Evolutionary conservation across 2,797 vertebrate genomes (phyloP).

Genomic region (Sebastes kiyomatsui): DNA sequence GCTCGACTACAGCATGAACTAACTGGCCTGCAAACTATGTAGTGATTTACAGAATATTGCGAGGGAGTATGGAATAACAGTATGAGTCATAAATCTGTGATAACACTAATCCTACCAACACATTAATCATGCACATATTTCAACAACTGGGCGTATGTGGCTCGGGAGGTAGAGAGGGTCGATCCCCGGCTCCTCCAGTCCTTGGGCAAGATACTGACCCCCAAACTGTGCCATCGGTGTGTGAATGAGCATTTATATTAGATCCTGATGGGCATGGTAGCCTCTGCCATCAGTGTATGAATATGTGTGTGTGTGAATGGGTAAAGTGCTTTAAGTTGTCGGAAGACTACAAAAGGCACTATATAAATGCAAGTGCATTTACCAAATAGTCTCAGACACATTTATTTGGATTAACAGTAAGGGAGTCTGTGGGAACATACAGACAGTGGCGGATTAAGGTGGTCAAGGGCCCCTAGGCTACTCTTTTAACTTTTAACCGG

Average conservation of each 20-base stretch:
- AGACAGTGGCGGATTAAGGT: too few relatives aligned
- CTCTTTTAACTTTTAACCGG: too few relatives aligned
- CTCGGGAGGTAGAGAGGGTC: too few relatives aligned
- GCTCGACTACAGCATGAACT: background rate
- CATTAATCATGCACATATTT: background rate
- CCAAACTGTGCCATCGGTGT: background rate
- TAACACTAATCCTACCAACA: background rate
- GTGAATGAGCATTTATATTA: background rate
- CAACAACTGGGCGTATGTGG: background rate
- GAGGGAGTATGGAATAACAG: background rate
- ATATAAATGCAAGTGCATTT: background rate
- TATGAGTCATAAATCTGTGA: background rate
- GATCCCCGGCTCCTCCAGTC: too few relatives aligned
- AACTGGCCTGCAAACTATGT: background rate
- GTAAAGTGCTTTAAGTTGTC: background rate
- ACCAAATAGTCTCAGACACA: background rate
- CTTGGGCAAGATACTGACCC: background rate
- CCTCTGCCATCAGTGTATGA: background rate
- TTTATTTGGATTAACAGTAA: background rate
- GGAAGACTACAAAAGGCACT: background rate
- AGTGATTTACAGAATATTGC: background rate
- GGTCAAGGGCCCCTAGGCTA: too few relatives aligned
- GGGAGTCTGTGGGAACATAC: background rate
- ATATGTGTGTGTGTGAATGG: background rate
- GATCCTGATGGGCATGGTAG: background rate